A percentile compares a stretch with the other conserved stretches of the same genome.
Conservation (phyloP, 2,113 vertebrate species). For the Charadrius vociferus region DNA sequence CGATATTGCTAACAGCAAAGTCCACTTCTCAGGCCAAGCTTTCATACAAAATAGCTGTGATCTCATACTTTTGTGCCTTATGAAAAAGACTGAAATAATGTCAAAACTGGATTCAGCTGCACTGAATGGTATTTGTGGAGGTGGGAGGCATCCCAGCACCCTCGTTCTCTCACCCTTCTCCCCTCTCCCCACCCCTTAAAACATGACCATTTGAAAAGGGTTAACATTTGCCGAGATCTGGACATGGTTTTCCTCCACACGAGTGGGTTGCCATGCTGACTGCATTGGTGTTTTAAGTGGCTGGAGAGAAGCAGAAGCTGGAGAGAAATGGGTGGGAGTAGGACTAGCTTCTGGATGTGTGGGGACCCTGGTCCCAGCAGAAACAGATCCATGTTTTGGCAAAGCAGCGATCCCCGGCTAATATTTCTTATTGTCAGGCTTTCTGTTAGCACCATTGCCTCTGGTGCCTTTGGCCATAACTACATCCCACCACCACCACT, state of each 20-base stretch:
- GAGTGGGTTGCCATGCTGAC: not conserved
- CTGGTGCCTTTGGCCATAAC: not conserved
- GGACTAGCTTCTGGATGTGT: not conserved
- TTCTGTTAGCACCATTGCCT: not conserved
- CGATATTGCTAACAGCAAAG: not conserved
- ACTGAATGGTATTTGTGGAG: not conserved
- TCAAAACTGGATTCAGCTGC: not conserved
- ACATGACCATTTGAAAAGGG: not conserved
- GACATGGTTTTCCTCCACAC: not conserved
- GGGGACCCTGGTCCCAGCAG: fast-evolving
- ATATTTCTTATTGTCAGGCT: not conserved
- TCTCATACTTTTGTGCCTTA: not conserved
- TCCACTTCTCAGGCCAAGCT: not conserved
- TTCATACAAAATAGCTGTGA: not conserved
- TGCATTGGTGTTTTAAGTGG: not conserved
- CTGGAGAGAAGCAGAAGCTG: not conserved
- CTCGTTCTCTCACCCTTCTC: not conserved
- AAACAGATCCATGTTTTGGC: not conserved
- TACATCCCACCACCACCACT: not conserved
- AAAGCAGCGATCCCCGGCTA: not conserved
- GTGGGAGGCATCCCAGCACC: not conserved
- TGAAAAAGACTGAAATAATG: not conserved
- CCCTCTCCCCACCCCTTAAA: not conserved
- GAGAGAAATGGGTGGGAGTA: not conserved
- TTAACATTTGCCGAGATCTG: not conserved